Base-by-base conservation (phyloP, 1,140 invertebrate species). In the Amphibalanus amphitrite region DNA sequence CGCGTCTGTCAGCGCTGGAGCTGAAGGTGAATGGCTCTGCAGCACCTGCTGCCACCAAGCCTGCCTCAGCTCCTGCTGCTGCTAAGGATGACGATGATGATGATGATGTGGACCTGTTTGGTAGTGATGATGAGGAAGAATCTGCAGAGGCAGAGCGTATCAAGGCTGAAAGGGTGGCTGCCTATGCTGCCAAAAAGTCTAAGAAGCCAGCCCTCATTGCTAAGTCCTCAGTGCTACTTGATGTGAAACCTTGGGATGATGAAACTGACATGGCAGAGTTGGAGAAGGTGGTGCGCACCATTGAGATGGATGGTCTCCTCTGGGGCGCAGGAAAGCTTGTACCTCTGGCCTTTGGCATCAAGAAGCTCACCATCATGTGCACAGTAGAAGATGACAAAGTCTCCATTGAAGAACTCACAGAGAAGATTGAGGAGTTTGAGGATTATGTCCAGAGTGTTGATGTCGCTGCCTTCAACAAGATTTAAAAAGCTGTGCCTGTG, bases 221-320 rank as follows among this genome's bases (percentile, higher is more conserved):
- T 67, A 98, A 98, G 80, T 97, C 95, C 0, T 93, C 87, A 78
- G 88, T 98, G 65, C 86, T 98, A 40, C 82, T 98, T 68, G 95
- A 98, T 82, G 89, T 97, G 0, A 98, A 98, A 79, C 94, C 94
- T 23, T 98, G 95, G 95, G 93, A 93, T 80, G 95, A 98, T 85
- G 93, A 96, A 80, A 98, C 95, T 28, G 89, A 97, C 77, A 92
- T 98, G 88, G 85, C 85, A 73, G 83, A 83, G 74, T 86, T 98
- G 85, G 95, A 98, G 82, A 80, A 85, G 29, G 76, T 81, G 75
- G 93, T 98, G 0, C 85, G 93, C 75, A 84, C 84, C 47, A 90
- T 98, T 75, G 76, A 78, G 72, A 86, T 85, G 77, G 93, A 97
- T 78, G 95, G 95, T 71, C 84, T 97, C 38, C 77, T 96, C 25